Evolutionary conservation across 2,113 vertebrate genomes (phyloP).

Genomic region (Rhinopithecus roxellana): DNA sequence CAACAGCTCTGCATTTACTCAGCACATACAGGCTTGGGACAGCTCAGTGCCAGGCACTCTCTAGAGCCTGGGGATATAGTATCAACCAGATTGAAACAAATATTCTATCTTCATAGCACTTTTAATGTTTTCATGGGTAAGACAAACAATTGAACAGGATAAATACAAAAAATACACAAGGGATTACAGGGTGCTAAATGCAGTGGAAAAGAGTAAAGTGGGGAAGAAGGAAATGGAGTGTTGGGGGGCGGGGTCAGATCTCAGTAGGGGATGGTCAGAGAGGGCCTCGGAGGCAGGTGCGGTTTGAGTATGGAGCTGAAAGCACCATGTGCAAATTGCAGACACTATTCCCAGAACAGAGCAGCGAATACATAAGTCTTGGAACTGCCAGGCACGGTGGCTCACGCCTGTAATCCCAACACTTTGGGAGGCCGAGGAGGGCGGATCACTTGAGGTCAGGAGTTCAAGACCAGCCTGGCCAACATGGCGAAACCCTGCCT

Average conservation of each 20-base stretch:
- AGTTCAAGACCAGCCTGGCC: no score
- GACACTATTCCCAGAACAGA: neutral
- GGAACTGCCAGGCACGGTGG: neutral
- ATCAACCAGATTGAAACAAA: neutral
- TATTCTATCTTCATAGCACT: neutral
- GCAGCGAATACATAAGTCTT: neutral
- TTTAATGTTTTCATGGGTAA: neutral
- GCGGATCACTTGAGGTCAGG: no score
- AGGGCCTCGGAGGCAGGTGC: neutral
- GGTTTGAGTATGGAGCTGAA: neutral
- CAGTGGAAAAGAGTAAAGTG: neutral
- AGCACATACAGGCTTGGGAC: neutral
- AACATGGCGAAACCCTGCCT: no score
- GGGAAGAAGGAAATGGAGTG: neutral
- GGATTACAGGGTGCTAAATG: neutral
- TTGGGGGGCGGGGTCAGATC: neutral
- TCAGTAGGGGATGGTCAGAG: neutral
- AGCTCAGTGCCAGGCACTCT: neutral
- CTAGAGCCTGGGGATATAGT: neutral
- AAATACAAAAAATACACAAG: neutral
- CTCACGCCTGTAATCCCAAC: no score
- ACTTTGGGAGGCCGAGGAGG: no score
- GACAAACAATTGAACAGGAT: neutral
- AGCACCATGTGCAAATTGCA: neutral
- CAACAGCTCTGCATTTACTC: fast-evolving